Evolutionary conservation across 2,113 vertebrate genomes (phyloP).

Genomic region (Entelurus aequoreus): DNA sequence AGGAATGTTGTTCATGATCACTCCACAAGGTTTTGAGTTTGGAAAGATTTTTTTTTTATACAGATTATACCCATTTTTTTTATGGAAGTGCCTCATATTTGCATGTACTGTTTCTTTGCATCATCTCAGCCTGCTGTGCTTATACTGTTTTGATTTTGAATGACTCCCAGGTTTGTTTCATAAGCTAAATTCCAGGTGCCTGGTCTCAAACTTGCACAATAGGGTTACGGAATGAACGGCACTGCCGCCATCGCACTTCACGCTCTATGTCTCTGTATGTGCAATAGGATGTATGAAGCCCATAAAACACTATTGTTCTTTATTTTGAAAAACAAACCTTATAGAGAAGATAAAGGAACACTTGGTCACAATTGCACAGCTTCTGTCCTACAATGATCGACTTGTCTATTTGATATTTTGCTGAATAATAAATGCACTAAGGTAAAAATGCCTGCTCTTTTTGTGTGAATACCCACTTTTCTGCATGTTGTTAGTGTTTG

Average conservation of each 20-base stretch:
- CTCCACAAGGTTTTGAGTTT: conserved; percentile 15
- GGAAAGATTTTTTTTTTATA: conserved; percentile 31
- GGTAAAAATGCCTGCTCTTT: conserved; percentile 7
- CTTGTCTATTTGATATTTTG: conserved; percentile 1
- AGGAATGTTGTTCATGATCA: conserved; percentile 7
- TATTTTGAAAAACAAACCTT: background rate
- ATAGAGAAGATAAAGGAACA: background rate
- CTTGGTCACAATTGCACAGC: conserved; percentile 2
- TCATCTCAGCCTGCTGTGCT: no score
- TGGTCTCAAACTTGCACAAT: conserved; percentile 2
- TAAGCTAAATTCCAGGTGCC: conserved; percentile 20
- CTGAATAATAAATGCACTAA: conserved; percentile 26
- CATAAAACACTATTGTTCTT: background rate
- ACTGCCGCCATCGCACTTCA: no score
- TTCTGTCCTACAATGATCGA: background rate
- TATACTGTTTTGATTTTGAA: background rate
- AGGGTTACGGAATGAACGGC: background rate
- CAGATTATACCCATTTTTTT: conserved; percentile 6
- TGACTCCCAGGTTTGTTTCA: conserved; percentile 8
- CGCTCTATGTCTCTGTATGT: background rate
- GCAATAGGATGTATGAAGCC: background rate
- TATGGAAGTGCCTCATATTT: conserved; percentile 11
- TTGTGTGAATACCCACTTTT: background rate
- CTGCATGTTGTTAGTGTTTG: no score
- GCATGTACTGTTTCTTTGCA: background rate